A percentile compares a stretch with the other conserved stretches of the same genome.
Evolutionary conservation across 1,140 invertebrate genomes (phyloP).

Genomic region (Mylabris phalerata): DNA sequence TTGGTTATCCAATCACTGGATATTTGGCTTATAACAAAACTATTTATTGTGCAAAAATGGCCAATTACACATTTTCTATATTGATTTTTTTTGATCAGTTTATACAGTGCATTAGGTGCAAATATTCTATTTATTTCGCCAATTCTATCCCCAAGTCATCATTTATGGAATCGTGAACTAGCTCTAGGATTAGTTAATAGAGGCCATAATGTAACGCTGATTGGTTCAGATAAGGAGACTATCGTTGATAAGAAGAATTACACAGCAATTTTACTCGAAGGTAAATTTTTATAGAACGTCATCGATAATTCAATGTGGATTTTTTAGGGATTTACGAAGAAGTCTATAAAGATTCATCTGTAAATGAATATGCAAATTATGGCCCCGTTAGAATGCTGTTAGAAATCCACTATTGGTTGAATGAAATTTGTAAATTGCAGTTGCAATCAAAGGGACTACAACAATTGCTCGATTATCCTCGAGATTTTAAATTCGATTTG

Average conservation of each 20-base stretch:
- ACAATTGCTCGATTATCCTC: conserved; percentile 20
- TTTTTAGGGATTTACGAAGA: neutral
- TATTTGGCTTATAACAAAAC: too few species aligned
- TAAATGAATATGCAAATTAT: neutral
- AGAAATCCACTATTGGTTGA: neutral
- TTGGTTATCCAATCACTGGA: too few species aligned
- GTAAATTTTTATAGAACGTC: neutral
- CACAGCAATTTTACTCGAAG: conserved; percentile 26
- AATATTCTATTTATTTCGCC: conserved; percentile 9
- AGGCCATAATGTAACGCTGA: conserved; percentile 28
- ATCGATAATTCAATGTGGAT: too few species aligned
- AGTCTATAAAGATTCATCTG: neutral
- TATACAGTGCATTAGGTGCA: neutral
- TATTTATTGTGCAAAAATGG: too few species aligned
- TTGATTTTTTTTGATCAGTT: too few species aligned
- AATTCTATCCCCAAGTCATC: conserved; percentile 13
- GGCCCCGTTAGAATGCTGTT: neutral
- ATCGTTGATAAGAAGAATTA: conserved; percentile 15
- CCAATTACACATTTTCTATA: too few species aligned
- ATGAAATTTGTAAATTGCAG: neutral
- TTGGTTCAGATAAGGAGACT: conserved; percentile 21
- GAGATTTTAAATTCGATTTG: conserved; percentile 29
- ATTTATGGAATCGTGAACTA: conserved; percentile 20
- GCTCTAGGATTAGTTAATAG: conserved; percentile 17
- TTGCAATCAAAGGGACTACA: conserved; percentile 2